These are phyloP conservation scores for Lithodes maja DNA, from an alignment of 2,888 invertebrate species.

Conservation along the genomic window DNA sequence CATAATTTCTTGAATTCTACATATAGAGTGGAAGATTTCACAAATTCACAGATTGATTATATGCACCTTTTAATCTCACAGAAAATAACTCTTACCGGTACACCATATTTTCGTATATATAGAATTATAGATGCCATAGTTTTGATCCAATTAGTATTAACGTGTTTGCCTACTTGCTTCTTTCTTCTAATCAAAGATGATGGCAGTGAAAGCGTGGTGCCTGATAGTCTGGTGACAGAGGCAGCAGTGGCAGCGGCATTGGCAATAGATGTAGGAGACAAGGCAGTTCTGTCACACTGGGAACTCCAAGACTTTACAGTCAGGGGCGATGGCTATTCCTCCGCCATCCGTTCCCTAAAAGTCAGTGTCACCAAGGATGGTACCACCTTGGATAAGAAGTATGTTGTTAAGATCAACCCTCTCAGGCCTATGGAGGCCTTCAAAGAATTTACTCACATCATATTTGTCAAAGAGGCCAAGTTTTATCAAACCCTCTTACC, in stretches of 20 bases:
- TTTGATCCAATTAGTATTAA: no score
- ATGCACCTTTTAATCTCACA: no score
- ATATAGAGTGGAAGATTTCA: no score
- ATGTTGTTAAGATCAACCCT: constrained; percentile 21
- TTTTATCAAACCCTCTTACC: constrained; percentile 1
- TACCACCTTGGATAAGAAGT: background rate
- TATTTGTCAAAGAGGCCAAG: constrained; percentile 1
- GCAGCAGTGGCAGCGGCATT: background rate
- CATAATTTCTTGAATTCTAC: no score
- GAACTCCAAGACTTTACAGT: background rate
- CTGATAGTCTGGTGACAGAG: background rate
- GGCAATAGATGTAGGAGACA: background rate
- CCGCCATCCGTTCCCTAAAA: background rate
- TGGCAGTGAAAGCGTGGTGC: background rate
- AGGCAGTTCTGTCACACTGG: background rate
- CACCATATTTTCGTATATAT: no score
- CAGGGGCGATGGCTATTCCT: background rate
- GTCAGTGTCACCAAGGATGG: background rate
- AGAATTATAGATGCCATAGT: no score
- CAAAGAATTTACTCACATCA: background rate
- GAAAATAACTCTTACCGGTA: no score
- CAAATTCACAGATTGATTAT: no score
- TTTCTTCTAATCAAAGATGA: background rate
- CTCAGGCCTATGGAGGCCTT: background rate
- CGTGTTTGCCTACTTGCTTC: no score